Evolutionary conservation across 2,888 invertebrate genomes (phyloP).

Genomic region (Cerastis rubricosa): DNA sequence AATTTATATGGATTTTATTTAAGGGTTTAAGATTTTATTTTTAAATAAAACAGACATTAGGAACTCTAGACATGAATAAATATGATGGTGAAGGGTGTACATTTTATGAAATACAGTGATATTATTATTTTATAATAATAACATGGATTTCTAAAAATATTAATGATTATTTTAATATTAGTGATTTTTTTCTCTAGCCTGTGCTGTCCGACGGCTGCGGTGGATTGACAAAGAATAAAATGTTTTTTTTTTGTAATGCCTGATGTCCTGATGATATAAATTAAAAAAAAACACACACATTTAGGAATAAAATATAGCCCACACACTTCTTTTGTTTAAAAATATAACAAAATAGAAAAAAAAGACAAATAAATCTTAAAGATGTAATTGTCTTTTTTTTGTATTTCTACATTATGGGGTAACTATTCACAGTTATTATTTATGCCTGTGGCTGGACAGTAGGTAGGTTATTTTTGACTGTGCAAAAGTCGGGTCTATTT

Average conservation of each 20-base stretch:
- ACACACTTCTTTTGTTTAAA: not conserved
- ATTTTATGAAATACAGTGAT: not conserved
- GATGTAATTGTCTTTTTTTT: too few species aligned
- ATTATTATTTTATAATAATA: not conserved
- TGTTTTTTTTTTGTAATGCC: not conserved
- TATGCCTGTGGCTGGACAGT: too few species aligned
- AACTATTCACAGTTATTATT: too few species aligned
- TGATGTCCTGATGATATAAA: not conserved
- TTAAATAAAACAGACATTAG: not conserved
- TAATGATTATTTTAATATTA: too few species aligned
- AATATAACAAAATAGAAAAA: too few species aligned
- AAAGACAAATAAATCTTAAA: too few species aligned
- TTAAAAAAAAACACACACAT: not conserved
- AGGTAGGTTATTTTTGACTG: too few species aligned
- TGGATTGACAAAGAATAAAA: not conserved
- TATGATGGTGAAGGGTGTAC: not conserved
- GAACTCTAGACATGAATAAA: slow-evolving; percentile 1
- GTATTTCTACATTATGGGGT: too few species aligned
- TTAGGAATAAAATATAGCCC: not conserved
- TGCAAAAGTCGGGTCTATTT: too few species aligned
- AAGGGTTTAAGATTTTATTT: slow-evolving; percentile 6
- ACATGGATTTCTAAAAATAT: not conserved
- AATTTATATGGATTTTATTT: not conserved
- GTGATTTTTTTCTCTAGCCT: too few species aligned
- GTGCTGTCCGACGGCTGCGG: too few species aligned